phyloP scores from a whole-genome alignment of 1,140 invertebrate species.

The Drosophila kohkoa region DNA sequence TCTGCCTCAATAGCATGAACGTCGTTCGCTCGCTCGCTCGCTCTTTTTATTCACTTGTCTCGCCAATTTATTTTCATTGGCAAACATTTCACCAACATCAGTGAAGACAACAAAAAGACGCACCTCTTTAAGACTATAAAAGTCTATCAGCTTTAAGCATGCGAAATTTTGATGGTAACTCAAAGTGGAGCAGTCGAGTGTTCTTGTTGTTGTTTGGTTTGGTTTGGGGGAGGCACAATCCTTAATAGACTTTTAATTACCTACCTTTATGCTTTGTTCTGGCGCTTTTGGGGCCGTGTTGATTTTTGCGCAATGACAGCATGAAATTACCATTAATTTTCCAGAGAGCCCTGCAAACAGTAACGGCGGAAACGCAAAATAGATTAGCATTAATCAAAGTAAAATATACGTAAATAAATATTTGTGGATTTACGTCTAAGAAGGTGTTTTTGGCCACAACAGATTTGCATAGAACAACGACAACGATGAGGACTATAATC shows the following conservation, averaged over 20 bases:
- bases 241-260: constrained; percentile 70
- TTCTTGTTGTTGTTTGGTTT: not conserved
- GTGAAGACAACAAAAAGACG: constrained; percentile 14
- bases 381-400: constrained; percentile 42
- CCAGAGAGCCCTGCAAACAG: constrained; percentile 29
- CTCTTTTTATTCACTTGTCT: constrained; percentile 14
- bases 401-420: constrained; percentile 23
- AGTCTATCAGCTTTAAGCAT: constrained; percentile 16
- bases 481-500: not conserved
- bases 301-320: constrained; percentile 55
- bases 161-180: constrained; percentile 11
- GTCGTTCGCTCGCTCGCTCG: no score
- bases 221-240: constrained; percentile 3
- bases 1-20: constrained; percentile 1
- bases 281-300: constrained; percentile 44
- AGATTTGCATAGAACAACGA: constrained; percentile 34
- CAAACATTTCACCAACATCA: constrained; percentile 40
- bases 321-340: constrained; percentile 63
- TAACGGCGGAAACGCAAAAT: constrained; percentile 32
- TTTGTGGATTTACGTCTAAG: constrained; percentile 6
- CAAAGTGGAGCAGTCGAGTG: not conserved
- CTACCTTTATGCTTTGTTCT: constrained; percentile 52
- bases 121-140: constrained; percentile 11
- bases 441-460: not conserved
- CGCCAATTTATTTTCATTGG: constrained; percentile 48